Evolutionary conservation across 2,888 invertebrate species (phyloP), one percentile per base, ranked within the genome.

Genomic region (Lasioglossum zephyrum): DNA sequence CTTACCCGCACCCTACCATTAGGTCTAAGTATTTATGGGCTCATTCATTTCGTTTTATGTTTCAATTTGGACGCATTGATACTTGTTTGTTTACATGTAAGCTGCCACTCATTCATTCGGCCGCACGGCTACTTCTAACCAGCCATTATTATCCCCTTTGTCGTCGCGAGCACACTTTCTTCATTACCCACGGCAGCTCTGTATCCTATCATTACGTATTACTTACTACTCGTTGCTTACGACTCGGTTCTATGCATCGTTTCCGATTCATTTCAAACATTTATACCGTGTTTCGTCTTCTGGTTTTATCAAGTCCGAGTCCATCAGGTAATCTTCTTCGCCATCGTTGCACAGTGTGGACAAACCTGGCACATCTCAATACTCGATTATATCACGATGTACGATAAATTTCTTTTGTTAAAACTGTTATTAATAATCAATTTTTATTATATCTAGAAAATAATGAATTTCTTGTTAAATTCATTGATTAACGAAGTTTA

Each of bases 61-160:
- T 95, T 95, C 94, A 95, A 95, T 95, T 95, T 94, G 94, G 94
- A 94, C 94, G 93, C 94, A 95, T 95, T 94, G 94, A 94, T 94
- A 94, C 93, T 95, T 94, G 93, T 93, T 94, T 94, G 94, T 94
- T 94, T 94, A 94, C 95, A 94, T 91, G 90, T 82, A 87, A 85
- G 74, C 84, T 87, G 85, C 82, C 88, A 88, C 75, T 85, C 87
- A 81, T 82, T 88, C 88, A 87, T 87, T 85, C 90, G 87, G 79
- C 88, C 84, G n/a, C 18, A 69, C 85, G 57, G 80, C 83, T 70
- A 90, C 89, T 89, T 88, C 91, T 91, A 91, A 91, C 90, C 92
- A 91, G 80, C 92, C 93, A 92, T 94, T 93, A 94, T 94, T 93
- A 93, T 93, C 91, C 91, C 91, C 91, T 90, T 92, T 90, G 88